A percentile compares a stretch with the other conserved stretches of the same genome.
phyloP scores from a whole-genome alignment of 2,888 invertebrate species.

The Tyria jacobaeae region DNA sequence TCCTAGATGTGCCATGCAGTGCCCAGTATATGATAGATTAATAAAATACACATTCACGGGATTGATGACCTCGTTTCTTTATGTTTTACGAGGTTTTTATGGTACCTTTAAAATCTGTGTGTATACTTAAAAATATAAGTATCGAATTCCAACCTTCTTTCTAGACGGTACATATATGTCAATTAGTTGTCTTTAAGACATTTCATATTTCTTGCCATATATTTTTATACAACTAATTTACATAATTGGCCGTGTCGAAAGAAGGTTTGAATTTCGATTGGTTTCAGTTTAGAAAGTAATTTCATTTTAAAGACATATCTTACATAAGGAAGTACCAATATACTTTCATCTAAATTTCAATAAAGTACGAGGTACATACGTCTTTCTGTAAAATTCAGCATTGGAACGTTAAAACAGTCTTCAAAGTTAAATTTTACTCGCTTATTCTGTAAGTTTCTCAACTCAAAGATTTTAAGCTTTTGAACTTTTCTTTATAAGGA shows the following conservation, averaged over 20 bases:
- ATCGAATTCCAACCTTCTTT: no score
- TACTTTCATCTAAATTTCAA: background rate
- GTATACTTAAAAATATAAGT: no score
- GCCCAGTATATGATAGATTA: background rate
- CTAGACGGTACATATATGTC: no score
- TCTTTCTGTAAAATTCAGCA: background rate
- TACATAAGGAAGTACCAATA: background rate
- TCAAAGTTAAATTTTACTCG: background rate
- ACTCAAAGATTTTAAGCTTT: background rate
- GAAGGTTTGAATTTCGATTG: no score
- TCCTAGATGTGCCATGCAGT: conserved; percentile 31
- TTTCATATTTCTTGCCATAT: no score
- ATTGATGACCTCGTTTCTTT: background rate
- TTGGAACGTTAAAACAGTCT: conserved; percentile 1
- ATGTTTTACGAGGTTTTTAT: no score
- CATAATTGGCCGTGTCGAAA: no score
- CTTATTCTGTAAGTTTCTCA: background rate
- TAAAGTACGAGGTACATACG: conserved; percentile 1
- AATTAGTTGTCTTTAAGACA: no score
- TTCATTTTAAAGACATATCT: background rate
- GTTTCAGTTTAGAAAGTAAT: background rate
- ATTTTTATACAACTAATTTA: no score
- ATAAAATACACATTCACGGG: background rate
- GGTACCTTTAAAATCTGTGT: no score
- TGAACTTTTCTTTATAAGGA: background rate